Base-by-base conservation (phyloP, 2,797 vertebrate species). In the Crenichthys baileyi region DNA sequence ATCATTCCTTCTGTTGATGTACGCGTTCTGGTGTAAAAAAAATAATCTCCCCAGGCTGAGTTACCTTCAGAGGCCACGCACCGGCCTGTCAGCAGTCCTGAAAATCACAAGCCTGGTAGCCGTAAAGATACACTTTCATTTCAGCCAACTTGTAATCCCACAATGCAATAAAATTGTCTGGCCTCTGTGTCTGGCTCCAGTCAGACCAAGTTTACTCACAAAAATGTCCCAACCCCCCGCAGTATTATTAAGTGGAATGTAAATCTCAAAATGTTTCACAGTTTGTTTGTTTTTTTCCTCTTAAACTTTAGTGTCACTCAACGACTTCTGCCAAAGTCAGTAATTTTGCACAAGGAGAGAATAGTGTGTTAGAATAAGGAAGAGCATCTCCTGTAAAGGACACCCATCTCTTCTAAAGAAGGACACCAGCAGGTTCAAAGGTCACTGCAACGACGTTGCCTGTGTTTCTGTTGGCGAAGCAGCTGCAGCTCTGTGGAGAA, bases 141-240 rank as follows among this genome's bases (percentile, higher is more conserved):
- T 94, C 80, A 89, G 89, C 83, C 89, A 80, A 87, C 90, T 79
- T 85, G 90, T 93, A 91, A 93, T 92, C 93, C 91, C 92, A 92
- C 90, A 92, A 92, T 87, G 93, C 90, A 95, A 95, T 95, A 94
- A 95, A 94, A 93, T 85, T 78, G 94, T 94, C 94, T 94, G 90
- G 92, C 71, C 88, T 72, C 87, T 80, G 73, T 5, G 85, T 94
- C 93, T 94, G 94, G 92, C 94, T 95, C 93, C 92, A 94, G 91
- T 89, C 86, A 72, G 88, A 83, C 88, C 88, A 87, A 85, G 88
- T 92, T 93, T 93, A 93, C 92, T 93, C 91, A 90, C 90, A 90
- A 86, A 90, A 80, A 89, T 79, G 83, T 83, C 74, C 71, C 73
- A 74, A 31, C 46, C 78, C 83, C 72, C 77, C 73, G 31, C n/a